A percentile compares a stretch with the other conserved stretches of the same genome.
Evolutionary conservation across 2,888 invertebrate species (phyloP).

Genomic region (Drosophila borealis): DNA sequence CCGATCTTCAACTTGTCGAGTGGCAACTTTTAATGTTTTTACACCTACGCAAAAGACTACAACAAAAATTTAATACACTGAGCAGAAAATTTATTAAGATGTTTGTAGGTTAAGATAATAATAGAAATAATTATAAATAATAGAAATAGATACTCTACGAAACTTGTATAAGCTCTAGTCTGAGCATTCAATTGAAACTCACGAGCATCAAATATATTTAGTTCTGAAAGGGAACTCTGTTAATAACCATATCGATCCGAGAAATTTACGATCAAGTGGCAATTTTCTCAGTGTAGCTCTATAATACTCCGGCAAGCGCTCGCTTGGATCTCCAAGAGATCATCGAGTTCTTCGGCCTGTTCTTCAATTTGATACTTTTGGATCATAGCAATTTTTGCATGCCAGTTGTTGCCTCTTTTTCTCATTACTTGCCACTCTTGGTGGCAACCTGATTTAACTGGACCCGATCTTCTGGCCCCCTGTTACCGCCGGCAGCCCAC

Average conservation of each 20-base stretch:
- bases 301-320: background rate
- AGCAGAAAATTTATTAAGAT: background rate
- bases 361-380: conserved; percentile 19
- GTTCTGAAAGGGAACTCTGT: too few species aligned
- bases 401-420: conserved; percentile 5
- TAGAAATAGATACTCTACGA: too few species aligned
- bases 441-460: conserved; percentile 27
- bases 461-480: conserved; percentile 19
- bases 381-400: conserved; percentile 25
- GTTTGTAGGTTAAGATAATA: too few species aligned
- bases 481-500: conserved; percentile 20
- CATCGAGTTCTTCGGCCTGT: conserved; percentile 2
- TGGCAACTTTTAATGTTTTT: conserved; percentile 18
- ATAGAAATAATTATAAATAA: background rate
- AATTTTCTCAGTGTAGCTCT: conserved; percentile 2
- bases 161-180: too few species aligned
- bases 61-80: background rate
- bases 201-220: too few species aligned
- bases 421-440: background rate
- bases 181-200: too few species aligned
- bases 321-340: background rate
- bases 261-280: background rate
- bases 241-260: too few species aligned
- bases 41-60: conserved; percentile 28
- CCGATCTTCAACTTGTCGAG: conserved; percentile 25